Percentiles rank a stretch among this genome's conserved stretches.
Conservation (phyloP, 2,888 invertebrate genomes). For the Melinaea marsaeus region DNA sequence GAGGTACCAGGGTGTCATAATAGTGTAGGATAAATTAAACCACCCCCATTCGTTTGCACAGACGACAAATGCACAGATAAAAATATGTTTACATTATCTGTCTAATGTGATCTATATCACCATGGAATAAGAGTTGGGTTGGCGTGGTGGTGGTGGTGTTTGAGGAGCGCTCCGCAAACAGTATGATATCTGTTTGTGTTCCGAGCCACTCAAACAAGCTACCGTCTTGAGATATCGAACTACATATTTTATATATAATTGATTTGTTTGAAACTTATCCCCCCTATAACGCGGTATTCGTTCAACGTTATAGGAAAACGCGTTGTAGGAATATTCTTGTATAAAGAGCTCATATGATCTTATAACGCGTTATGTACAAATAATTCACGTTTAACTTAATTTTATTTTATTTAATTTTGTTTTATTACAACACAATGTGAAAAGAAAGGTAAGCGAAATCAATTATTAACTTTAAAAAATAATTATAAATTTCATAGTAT, state of each 20-base stretch:
- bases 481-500: no score
- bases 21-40: conserved; percentile 67
- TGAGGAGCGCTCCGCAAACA: conserved; percentile 47
- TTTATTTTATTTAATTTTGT: no score
- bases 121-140: conserved; percentile 16
- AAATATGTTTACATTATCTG: conserved; percentile 63
- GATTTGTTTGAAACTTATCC: neutral
- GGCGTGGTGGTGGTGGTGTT: conserved; percentile 35
- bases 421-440: no score
- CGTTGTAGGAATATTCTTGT: no score
- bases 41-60: conserved; percentile 65
- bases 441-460: no score
- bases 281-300: no score
- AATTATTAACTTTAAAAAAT: no score
- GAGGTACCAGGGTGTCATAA: conserved; percentile 44
- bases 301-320: no score
- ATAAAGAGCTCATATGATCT: no score
- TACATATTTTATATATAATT: conserved; percentile 8
- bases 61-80: conserved; percentile 67
- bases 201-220: conserved; percentile 36
- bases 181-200: conserved; percentile 40
- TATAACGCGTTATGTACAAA: no score
- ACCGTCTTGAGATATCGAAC: conserved; percentile 24
- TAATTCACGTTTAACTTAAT: no score
- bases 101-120: conserved; percentile 10